Percentiles rank a stretch among this genome's conserved stretches.
Conservation (phyloP, 2,113 vertebrate genomes). For the Alouatta palliata region DNA sequence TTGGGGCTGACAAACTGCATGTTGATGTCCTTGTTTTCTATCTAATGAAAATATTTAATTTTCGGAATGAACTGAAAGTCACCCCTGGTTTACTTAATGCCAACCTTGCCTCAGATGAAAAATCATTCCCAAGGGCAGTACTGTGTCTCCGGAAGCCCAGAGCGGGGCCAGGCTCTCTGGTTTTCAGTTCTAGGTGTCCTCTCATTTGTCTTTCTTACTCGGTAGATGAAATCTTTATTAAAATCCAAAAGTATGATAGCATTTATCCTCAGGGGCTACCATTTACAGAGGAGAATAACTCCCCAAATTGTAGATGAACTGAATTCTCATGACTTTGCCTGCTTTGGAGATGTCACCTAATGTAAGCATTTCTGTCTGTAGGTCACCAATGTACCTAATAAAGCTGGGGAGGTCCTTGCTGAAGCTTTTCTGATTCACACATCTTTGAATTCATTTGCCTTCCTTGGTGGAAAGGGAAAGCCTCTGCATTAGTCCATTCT, state of each 20-base stretch:
- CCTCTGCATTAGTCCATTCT: neutral
- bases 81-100: constrained; percentile 63
- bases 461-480: neutral
- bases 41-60: constrained; percentile 80
- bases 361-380: neutral
- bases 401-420: neutral
- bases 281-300: constrained; percentile 5
- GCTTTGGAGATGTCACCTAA: neutral
- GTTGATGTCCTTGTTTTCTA: constrained; percentile 68
- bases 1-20: constrained; percentile 52
- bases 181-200: constrained; percentile 5
- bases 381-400: neutral
- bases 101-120: constrained; percentile 42
- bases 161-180: constrained; percentile 7
- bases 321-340: constrained; percentile 37
- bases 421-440: neutral
- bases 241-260: constrained; percentile 30
- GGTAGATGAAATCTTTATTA: constrained; percentile 40
- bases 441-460: constrained; percentile 42
- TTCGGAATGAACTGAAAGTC: constrained; percentile 75
- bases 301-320: neutral
- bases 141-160: neutral
- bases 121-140: constrained; percentile 51
- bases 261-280: neutral
- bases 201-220: constrained; percentile 28